Evolutionary conservation across 1,140 invertebrate genomes (phyloP).

Genomic region (Nylanderia fulva): DNA sequence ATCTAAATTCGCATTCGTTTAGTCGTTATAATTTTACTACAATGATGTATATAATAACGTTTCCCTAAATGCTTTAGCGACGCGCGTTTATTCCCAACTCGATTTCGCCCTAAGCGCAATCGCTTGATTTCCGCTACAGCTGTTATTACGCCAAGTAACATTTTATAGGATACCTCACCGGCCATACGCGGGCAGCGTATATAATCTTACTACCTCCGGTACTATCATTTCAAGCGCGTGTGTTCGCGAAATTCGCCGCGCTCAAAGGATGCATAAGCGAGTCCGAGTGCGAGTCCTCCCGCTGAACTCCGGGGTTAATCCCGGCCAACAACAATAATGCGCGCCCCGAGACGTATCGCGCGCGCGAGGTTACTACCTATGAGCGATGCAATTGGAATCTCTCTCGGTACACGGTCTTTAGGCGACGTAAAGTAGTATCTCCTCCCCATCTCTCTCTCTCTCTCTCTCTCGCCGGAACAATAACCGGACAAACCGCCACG

Average conservation of each 20-base stretch:
- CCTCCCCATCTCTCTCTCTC: too few relatives aligned
- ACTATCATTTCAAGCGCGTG: conserved; percentile 24
- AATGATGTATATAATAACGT: too few relatives aligned
- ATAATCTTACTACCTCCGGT: conserved; percentile 12
- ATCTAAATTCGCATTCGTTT: too few relatives aligned
- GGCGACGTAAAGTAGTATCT: conserved; percentile 72
- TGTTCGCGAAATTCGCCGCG: conserved; percentile 50
- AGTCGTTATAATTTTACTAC: too few relatives aligned
- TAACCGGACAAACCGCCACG: conserved; percentile 77
- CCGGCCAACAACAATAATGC: conserved; percentile 19
- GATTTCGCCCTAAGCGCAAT: conserved; percentile 33
- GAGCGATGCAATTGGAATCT: conserved; percentile 53
- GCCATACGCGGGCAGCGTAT: background rate
- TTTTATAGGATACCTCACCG: conserved; percentile 12
- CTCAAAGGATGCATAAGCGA: conserved; percentile 23
- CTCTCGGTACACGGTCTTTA: conserved; percentile 52
- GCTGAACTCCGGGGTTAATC: conserved; percentile 59
- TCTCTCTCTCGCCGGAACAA: conserved; percentile 80
- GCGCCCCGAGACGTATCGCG: conserved; percentile 20
- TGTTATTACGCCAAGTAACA: conserved; percentile 27
- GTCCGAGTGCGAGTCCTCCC: background rate
- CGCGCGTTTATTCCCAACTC: background rate
- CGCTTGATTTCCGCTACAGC: conserved; percentile 21
- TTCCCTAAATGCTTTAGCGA: background rate
- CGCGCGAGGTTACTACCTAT: conserved; percentile 3